phyloP scores from a whole-genome alignment of 1,140 invertebrate genomes.

The Aricia agestis region DNA sequence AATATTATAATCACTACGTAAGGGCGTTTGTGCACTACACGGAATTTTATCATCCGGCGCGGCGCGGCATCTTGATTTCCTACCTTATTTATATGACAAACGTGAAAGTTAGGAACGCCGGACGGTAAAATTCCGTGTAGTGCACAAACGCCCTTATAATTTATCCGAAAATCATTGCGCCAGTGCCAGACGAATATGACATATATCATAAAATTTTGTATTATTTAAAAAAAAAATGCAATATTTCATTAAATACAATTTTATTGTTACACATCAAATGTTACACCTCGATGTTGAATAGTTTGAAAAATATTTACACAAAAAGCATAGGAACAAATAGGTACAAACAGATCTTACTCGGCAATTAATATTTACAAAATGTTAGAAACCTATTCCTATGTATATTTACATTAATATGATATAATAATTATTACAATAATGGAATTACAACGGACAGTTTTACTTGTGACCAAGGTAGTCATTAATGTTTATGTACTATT shows the following conservation, averaged over 20 bases:
- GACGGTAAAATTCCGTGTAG: too few species aligned
- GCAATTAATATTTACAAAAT: not conserved
- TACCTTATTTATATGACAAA: too few species aligned
- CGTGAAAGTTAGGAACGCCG: too few species aligned
- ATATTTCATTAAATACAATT: conserved; percentile 11
- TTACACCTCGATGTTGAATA: not conserved
- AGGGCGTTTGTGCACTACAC: too few species aligned
- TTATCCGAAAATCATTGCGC: too few species aligned
- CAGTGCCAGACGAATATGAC: too few species aligned
- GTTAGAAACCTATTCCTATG: not conserved
- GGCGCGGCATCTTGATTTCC: too few species aligned
- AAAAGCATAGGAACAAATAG: not conserved
- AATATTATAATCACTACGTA: too few species aligned
- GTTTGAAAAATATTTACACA: conserved; percentile 12
- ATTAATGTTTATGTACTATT: not conserved
- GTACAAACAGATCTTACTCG: not conserved
- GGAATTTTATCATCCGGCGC: too few species aligned
- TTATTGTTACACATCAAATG: conserved; percentile 7
- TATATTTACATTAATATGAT: not conserved
- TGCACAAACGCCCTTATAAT: too few species aligned
- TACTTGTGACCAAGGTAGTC: not conserved
- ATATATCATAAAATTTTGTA: too few species aligned
- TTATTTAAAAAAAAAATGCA: not conserved
- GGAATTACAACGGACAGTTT: not conserved
- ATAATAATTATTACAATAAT: not conserved